Percentiles rank a stretch among this genome's conserved stretches.
Conservation (phyloP, 2,113 vertebrate genomes). For the Myrmophylax atrothorax region DNA sequence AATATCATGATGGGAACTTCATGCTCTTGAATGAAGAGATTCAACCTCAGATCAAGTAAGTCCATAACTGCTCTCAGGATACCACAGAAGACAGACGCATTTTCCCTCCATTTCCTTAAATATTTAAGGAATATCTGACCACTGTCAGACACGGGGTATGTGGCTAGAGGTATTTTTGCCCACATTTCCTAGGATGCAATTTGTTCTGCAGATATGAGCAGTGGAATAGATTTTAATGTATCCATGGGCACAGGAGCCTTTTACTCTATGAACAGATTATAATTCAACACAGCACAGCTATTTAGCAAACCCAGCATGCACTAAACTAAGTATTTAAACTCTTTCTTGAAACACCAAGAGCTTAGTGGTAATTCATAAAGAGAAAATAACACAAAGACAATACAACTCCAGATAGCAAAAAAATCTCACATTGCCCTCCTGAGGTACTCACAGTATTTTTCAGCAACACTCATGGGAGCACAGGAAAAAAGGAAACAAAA, state of each 20-base stretch:
- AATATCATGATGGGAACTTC: background rate
- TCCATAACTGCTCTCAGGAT: background rate
- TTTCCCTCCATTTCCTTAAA: background rate
- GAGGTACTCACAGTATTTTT: background rate
- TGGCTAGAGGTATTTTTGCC: background rate
- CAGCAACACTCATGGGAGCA: background rate
- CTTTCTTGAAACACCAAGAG: background rate
- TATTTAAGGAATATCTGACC: background rate
- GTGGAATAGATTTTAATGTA: background rate
- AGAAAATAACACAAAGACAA: background rate
- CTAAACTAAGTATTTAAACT: conserved; percentile 18
- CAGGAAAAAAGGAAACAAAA: background rate
- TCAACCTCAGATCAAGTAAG: background rate
- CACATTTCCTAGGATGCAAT: background rate
- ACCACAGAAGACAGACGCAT: background rate
- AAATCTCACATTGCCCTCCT: background rate
- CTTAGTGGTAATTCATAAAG: background rate
- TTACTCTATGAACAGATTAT: background rate
- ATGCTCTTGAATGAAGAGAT: background rate
- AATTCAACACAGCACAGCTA: background rate
- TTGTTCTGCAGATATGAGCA: background rate
- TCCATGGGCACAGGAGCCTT: background rate
- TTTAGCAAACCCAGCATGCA: conserved; percentile 9
- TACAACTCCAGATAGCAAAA: background rate
- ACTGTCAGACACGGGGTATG: background rate